A percentile compares a stretch with the other conserved stretches of the same genome.
phyloP scores from a whole-genome alignment of 53 echinoderm and acorn worm species.

The Paelopatides confundens region DNA sequence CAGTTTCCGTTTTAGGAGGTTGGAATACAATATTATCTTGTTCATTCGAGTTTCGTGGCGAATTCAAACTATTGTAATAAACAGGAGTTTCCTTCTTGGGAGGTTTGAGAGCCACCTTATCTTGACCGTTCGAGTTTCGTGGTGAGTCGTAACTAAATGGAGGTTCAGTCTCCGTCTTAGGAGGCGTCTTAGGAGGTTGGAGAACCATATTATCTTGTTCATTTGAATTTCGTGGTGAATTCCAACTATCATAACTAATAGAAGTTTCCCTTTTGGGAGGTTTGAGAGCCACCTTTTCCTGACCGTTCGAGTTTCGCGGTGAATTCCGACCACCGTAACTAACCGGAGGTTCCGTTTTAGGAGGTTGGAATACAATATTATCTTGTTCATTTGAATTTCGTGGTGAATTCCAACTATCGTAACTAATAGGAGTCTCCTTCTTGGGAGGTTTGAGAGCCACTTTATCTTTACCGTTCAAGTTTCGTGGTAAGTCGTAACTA shows the following conservation, averaged over 20 bases:
- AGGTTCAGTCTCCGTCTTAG: background rate
- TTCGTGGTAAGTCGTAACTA: background rate
- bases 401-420: background rate
- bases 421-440: background rate
- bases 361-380: background rate
- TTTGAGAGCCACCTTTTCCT: background rate
- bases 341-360: background rate
- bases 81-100: background rate
- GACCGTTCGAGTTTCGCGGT: background rate
- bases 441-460: background rate
- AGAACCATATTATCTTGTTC: background rate
- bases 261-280: background rate
- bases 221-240: background rate
- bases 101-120: background rate
- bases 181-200: background rate
- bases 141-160: background rate
- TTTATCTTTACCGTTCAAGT: background rate
- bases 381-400: background rate
- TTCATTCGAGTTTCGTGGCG: background rate
- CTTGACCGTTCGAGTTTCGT: background rate
- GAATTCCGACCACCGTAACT: background rate
- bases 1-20: background rate
- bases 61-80: background rate
- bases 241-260: background rate
- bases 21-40: too few relatives aligned